A percentile compares a stretch with the other conserved stretches of the same genome.
Evolutionary conservation across 2,888 invertebrate genomes (phyloP).

Genomic region (Drosophila barbarae): DNA sequence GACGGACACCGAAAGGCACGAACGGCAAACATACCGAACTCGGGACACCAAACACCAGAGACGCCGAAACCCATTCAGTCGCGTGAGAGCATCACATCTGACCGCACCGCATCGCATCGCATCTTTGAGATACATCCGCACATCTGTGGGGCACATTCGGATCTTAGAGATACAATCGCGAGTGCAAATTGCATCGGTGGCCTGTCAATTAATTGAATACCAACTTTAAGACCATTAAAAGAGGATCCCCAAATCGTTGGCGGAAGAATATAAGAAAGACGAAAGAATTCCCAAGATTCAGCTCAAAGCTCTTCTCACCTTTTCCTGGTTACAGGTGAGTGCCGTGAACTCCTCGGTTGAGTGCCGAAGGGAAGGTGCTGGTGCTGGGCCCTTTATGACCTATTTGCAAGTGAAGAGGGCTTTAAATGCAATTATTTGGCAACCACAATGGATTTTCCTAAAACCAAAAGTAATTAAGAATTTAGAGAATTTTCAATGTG

Average conservation of each 20-base stretch:
- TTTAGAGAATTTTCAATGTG: not conserved
- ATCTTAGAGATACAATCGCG: slow-evolving; percentile 21
- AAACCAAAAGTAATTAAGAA: slow-evolving; percentile 5
- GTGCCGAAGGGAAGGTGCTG: not conserved
- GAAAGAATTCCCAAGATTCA: not conserved
- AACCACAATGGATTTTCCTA: slow-evolving; percentile 23
- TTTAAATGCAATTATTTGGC: slow-evolving; percentile 36
- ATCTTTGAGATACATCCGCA: slow-evolving; percentile 12
- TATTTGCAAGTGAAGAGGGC: slow-evolving; percentile 37
- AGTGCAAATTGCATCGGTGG: slow-evolving; percentile 28
- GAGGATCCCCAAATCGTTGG: not conserved
- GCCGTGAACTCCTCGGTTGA: not conserved
- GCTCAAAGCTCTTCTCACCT: slow-evolving; percentile 30
- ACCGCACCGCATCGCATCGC: slow-evolving; percentile 54
- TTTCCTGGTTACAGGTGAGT: slow-evolving; percentile 39
- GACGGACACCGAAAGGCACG: slow-evolving; percentile 40
- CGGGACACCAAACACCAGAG: slow-evolving; percentile 18
- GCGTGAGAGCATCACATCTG: slow-evolving; percentile 62
- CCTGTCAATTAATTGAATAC: slow-evolving; percentile 31
- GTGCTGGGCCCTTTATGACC: slow-evolving; percentile 35
- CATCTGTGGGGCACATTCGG: slow-evolving; percentile 18
- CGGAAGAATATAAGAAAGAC: too few relatives aligned
- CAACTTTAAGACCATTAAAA: not conserved
- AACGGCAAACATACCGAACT: slow-evolving; percentile 17
- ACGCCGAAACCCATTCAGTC: slow-evolving; percentile 47